Evolutionary conservation across 2,113 vertebrate species (phyloP).

Genomic region (Tinamus guttatus): DNA sequence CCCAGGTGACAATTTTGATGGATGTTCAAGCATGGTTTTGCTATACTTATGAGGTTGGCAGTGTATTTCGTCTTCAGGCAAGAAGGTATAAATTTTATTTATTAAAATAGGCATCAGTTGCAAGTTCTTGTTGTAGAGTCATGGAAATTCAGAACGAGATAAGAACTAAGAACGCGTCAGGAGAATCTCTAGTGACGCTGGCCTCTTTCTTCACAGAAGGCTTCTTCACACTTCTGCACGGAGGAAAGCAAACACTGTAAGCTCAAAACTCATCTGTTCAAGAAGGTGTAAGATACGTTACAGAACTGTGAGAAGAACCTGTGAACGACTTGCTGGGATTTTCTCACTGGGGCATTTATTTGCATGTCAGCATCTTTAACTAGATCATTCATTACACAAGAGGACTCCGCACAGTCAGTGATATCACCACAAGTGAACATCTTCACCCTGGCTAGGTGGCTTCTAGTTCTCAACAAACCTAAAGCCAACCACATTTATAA

Average conservation of each 20-base stretch:
- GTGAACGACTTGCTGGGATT: slow-evolving; percentile 15
- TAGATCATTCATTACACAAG: slow-evolving; percentile 42
- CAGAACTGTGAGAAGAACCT: slow-evolving; percentile 27
- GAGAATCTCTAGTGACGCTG: slow-evolving; percentile 19
- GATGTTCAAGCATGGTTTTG: neutral
- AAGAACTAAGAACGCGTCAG: neutral
- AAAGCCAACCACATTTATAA: neutral
- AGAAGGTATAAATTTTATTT: neutral
- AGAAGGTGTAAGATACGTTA: slow-evolving; percentile 31
- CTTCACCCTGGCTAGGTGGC: neutral
- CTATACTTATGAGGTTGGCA: neutral
- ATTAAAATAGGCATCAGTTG: slow-evolving; percentile 2
- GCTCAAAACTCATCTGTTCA: slow-evolving; percentile 16
- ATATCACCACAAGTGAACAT: neutral
- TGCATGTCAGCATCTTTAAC: slow-evolving; percentile 56
- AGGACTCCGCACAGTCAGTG: neutral
- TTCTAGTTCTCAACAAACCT: neutral
- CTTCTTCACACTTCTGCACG: slow-evolving; percentile 18
- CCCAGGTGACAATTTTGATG: neutral
- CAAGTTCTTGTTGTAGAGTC: neutral
- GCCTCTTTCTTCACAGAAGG: slow-evolving; percentile 19
- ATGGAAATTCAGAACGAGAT: neutral
- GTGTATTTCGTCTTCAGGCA: neutral
- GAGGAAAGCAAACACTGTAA: slow-evolving; percentile 21
- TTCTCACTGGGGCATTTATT: slow-evolving; percentile 46